phyloP scores from a whole-genome alignment of 2,888 invertebrate genomes.

The Darwinula stevensoni region DNA sequence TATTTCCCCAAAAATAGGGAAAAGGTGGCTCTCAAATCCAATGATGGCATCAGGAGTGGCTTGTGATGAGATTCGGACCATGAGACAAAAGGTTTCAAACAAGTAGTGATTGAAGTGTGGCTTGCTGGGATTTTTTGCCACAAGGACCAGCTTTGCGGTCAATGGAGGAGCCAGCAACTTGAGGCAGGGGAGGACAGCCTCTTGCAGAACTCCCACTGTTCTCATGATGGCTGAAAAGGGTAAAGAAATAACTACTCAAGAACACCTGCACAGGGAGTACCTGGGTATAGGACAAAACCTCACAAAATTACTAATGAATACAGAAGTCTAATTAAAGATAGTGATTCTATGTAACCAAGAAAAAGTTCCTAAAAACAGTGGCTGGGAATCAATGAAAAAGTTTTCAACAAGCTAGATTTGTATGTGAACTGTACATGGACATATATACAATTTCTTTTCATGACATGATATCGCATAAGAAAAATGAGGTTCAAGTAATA shows the following conservation, averaged over 20 bases:
- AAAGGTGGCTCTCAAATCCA: conserved; percentile 62
- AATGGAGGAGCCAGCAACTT: conserved; percentile 50
- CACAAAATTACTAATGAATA: neutral
- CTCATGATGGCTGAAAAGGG: conserved; percentile 85
- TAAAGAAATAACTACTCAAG: conserved; percentile 12
- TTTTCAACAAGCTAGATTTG: too few relatives aligned
- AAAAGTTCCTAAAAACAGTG: too few relatives aligned
- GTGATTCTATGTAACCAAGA: too few relatives aligned
- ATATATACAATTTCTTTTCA: too few relatives aligned
- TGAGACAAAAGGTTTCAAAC: conserved; percentile 71
- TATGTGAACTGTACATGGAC: too few relatives aligned
- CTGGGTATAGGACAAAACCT: neutral
- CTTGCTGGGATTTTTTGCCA: conserved; percentile 62
- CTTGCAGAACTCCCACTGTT: conserved; percentile 48
- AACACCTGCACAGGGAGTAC: conserved; percentile 3
- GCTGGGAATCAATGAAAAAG: too few relatives aligned
- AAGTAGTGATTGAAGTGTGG: conserved; percentile 96
- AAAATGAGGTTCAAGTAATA: too few relatives aligned
- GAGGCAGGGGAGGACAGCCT: conserved; percentile 43
- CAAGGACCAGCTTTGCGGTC: conserved; percentile 45
- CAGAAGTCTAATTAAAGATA: too few relatives aligned
- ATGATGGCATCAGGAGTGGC: conserved; percentile 39
- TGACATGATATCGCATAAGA: too few relatives aligned
- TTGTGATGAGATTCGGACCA: conserved; percentile 26
- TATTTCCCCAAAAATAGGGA: conserved; percentile 83